Base-by-base conservation (phyloP, 2,888 invertebrate species). In the Exocentrus adspersus region DNA sequence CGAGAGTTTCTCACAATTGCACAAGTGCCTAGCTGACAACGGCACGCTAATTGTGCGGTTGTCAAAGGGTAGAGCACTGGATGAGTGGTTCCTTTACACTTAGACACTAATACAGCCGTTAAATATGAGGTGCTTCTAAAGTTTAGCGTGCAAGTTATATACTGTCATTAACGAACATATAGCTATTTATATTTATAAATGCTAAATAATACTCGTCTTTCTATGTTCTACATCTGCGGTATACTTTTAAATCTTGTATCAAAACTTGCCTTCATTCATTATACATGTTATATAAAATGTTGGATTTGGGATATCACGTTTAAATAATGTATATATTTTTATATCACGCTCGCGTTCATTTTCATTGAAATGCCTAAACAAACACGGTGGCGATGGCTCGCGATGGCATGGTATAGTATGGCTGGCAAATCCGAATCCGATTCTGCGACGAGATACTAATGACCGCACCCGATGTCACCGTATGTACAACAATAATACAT, bases 221-320 rank as follows among this genome's bases (percentile, higher is more conserved):
- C 74, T 78, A 78, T 76, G 64, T 72, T 70, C 73, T 76, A 75
- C 69, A 70, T 75, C 77, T 79, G 76, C 77, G 76, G 78, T 80
- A 79, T 80, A 80, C 80, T 80, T 80, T 80, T 81, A 80, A 79
- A 78, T 80, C 78, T 80, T 79, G 81, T 82, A 82, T 82, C 81
- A 82, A 82, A 82, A 82, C 80, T 80, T 79, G 75, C 80, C 80
- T 75, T 73, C 81, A 76, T 77, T 81, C 79, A 78, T 79, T 75
- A 77, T 77, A 76, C 76, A 74, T 76, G 72, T 76, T 73, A 76
- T 80, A 81, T 81, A 81, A 80, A 81, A 81, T 78, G 77, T 79
- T 77, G 76, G 76, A 71, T 78, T 77, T 77, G 79, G 79, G 78
- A 80, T 81, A 82, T 82, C 80, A 81, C 80, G 78, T 80, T 81